Evolutionary conservation across 2,888 invertebrate species (phyloP), one percentile per base, ranked within the genome.

Genomic region (Drosophila kuntzei): DNA sequence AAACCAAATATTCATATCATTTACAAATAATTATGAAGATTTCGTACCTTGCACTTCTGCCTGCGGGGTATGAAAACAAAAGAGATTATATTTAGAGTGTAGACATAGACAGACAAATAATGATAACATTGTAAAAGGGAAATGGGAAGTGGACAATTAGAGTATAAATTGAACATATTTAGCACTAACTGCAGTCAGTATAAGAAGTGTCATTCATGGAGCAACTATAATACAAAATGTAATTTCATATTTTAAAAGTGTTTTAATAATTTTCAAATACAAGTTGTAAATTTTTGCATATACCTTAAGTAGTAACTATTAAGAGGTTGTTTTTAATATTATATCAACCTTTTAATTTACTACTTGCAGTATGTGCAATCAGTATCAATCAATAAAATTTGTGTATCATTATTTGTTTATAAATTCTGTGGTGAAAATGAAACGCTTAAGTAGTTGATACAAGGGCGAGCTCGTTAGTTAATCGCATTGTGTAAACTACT

Each of bases 331-430:
- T 6, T 18, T 47, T 0, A 5, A 9, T 16, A 12, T 4, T 0
- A 16, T 5, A 16, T 71, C 80, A 39, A 74, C 77, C 89, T 71
- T 77, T 82, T 77, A 62, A 68, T 75, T 59, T 82, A 84, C 89
- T 88, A 68, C 83, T 79, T 86, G 41, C 25, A 51, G 55, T 53
- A 72, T 62, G 44, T 76, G 58, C 58, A 70, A 25, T 22, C 9
- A 37, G 6, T 2, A 7, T 29, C 14, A 16, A 16, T n/a, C 4
- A 34, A 5, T 9, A 18, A 11, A 8, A 16, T n/a, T 18, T 8
- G n/a, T 2, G n/a, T 0, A 1, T 16, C 3, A 14, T n/a, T 11
- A 9, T 2, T 16, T 20, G n/a, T 9, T 32, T 9, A 12, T 11
- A 2, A 1, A 29, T 39, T 12, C 25, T 47, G 29, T 14, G 1